Conservation (phyloP, 2,888 invertebrate genomes). For the Aleiodes leptofemur region DNA sequence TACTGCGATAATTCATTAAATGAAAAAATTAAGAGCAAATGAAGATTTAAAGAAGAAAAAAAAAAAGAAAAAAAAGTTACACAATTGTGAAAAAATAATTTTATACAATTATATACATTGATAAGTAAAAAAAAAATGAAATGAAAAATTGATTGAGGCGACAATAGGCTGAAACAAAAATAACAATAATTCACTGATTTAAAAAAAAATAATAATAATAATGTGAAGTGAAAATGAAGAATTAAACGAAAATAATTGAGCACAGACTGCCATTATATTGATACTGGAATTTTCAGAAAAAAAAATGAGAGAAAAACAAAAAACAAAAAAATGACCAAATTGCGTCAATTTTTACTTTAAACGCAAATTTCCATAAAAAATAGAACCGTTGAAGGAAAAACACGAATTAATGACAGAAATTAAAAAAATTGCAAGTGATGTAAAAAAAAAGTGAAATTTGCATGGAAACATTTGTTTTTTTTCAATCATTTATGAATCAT, state of each 20-base stretch:
- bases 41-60: neutral
- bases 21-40: conserved; percentile 6
- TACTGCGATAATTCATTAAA: conserved; percentile 6
- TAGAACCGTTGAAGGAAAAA: too few species aligned
- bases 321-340: conserved; percentile 27
- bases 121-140: conserved; percentile 30
- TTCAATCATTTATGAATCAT: too few species aligned
- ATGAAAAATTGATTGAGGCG: conserved; percentile 2
- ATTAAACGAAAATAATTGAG: conserved; percentile 31
- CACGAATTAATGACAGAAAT: too few species aligned
- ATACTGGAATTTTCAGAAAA: conserved; percentile 18
- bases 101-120: conserved; percentile 44
- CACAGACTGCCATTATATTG: conserved; percentile 45
- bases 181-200: conserved; percentile 31
- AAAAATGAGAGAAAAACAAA: neutral
- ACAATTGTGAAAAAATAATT: conserved; percentile 39
- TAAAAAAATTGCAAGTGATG: too few species aligned
- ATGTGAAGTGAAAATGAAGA: neutral
- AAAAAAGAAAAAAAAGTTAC: neutral
- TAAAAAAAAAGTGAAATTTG: too few species aligned
- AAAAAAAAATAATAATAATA: neutral
- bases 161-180: conserved; percentile 33
- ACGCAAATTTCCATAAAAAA: neutral
- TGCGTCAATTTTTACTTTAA: conserved; percentile 22
- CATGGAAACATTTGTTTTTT: too few species aligned